Conservation (phyloP, 2,888 invertebrate species). For the Zygaena filipendulae region DNA sequence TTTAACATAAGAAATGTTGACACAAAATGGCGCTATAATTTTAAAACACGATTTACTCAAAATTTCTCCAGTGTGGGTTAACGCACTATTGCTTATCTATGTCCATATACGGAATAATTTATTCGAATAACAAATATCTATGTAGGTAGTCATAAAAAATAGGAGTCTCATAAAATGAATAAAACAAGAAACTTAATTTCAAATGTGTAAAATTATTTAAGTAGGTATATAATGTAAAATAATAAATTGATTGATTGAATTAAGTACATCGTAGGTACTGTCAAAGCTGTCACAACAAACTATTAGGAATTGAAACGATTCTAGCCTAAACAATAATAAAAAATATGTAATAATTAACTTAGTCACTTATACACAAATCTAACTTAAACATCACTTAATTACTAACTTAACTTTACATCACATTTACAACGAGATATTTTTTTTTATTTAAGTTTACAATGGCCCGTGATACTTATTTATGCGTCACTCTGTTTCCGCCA, state of each 20-base stretch:
- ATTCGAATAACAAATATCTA: too few relatives aligned
- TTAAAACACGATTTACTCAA: too few relatives aligned
- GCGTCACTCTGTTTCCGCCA: constrained; percentile 36
- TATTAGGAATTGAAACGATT: constrained; percentile 42
- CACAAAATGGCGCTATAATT: too few relatives aligned
- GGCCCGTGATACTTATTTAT: constrained; percentile 37
- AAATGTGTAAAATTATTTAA: constrained; percentile 62
- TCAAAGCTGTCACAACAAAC: constrained; percentile 62
- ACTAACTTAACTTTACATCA: constrained; percentile 62
- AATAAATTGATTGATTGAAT: too few relatives aligned
- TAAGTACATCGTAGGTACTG: too few relatives aligned
- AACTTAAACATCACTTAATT: constrained; percentile 27
- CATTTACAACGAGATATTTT: constrained; percentile 63
- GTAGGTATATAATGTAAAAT: constrained; percentile 48
- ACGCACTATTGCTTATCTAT: too few relatives aligned
- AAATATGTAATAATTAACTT: constrained; percentile 33
- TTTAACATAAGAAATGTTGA: too few relatives aligned
- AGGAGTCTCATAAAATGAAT: too few relatives aligned
- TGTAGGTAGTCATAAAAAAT: too few relatives aligned
- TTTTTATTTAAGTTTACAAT: constrained; percentile 42
- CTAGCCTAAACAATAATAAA: constrained; percentile 23
- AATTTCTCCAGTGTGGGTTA: too few relatives aligned
- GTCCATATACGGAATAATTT: too few relatives aligned
- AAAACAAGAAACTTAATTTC: too few relatives aligned
- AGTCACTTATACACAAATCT: constrained; percentile 31